Evolutionary conservation across 2,888 invertebrate genomes (phyloP).

Genomic region (Cylloceria caligata): DNA sequence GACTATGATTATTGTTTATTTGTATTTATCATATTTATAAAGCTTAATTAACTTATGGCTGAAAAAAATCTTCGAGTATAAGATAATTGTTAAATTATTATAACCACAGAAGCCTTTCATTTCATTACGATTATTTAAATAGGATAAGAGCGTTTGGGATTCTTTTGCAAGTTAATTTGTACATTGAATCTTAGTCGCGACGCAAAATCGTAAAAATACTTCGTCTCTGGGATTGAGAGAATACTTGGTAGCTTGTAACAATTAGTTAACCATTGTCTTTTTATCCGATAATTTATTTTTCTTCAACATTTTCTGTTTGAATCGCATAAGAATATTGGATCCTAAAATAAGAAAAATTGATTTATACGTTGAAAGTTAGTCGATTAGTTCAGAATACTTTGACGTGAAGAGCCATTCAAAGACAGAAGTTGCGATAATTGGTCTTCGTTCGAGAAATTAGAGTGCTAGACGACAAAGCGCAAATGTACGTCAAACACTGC

Average conservation of each 20-base stretch:
- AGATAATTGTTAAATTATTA: background rate
- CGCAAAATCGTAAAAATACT: background rate
- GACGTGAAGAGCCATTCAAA: background rate
- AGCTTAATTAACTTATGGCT: background rate
- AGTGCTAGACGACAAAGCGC: constrained; percentile 1
- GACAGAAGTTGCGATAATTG: background rate
- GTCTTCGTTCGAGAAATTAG: background rate
- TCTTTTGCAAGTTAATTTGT: background rate
- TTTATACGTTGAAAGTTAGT: no score
- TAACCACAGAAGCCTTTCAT: background rate
- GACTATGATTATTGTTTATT: no score
- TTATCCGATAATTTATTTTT: background rate
- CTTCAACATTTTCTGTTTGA: background rate
- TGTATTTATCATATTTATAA: no score
- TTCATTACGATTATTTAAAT: background rate
- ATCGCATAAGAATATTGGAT: no score
- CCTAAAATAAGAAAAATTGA: no score
- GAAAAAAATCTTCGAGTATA: background rate
- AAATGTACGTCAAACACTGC: constrained; percentile 20
- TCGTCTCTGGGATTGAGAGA: background rate
- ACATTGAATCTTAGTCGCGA: background rate
- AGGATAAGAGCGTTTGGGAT: background rate
- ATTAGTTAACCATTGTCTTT: background rate
- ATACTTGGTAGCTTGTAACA: background rate
- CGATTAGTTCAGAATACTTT: background rate